Percentiles rank a stretch among this genome's conserved stretches.
These are phyloP conservation scores for Varanus salvator DNA, from an alignment of 2,113 vertebrate genomes.

Conservation along the genomic window DNA sequence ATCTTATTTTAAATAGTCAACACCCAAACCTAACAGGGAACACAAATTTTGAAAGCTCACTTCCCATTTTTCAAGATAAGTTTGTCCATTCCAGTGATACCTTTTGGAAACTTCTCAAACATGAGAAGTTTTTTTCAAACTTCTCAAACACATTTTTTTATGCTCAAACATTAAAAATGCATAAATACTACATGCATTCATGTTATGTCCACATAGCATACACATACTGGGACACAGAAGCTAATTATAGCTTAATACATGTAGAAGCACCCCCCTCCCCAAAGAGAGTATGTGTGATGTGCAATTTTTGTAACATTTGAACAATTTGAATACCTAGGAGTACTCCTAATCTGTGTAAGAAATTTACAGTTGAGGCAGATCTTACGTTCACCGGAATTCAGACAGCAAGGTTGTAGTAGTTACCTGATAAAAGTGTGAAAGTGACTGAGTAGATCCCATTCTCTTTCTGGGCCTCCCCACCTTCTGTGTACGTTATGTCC, in stretches of 20 bases:
- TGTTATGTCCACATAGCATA: background rate
- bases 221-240: background rate
- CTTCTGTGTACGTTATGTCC: slow-evolving; percentile 98
- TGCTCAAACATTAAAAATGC: too few relatives aligned
- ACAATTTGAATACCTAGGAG: background rate
- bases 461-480: slow-evolving; percentile 92
- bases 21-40: background rate
- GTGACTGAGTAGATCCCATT: slow-evolving; percentile 98
- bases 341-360: background rate
- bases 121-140: too few relatives aligned
- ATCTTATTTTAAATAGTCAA: background rate
- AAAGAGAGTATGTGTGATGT: too few relatives aligned
- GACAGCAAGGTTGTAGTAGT: slow-evolving; percentile 40
- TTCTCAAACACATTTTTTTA: too few relatives aligned
- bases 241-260: background rate
- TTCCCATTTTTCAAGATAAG: background rate
- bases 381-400: background rate
- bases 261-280: too few relatives aligned
- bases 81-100: background rate
- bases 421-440: slow-evolving; percentile 98
- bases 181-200: background rate
- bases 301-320: background rate
- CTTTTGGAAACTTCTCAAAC: background rate
- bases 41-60: background rate
- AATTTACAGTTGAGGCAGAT: background rate